phyloP scores from a whole-genome alignment of 2,888 invertebrate genomes.

The Saturnia pavonia region DNA sequence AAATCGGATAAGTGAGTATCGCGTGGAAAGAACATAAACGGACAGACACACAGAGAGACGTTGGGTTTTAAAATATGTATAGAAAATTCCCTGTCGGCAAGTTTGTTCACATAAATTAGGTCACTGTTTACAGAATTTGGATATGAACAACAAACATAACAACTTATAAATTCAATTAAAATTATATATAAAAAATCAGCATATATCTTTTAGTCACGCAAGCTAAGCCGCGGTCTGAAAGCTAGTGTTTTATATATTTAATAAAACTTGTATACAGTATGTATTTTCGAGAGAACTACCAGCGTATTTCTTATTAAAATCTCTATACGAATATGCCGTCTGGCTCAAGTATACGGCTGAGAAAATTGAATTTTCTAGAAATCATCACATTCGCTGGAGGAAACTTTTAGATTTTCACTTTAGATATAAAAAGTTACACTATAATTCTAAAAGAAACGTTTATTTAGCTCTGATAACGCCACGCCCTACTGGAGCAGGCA shows the following conservation, averaged over 20 bases:
- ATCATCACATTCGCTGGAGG: background rate
- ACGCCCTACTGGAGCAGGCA: background rate
- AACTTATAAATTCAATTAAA: too few species aligned
- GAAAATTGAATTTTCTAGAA: slow-evolving; percentile 13
- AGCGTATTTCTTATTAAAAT: background rate
- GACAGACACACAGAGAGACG: too few species aligned
- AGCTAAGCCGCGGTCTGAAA: too few species aligned
- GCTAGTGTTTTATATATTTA: background rate
- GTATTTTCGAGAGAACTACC: background rate
- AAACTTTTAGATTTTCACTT: slow-evolving; percentile 9
- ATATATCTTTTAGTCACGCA: too few species aligned
- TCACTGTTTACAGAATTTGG: too few species aligned
- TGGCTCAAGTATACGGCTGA: background rate
- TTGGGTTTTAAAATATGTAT: too few species aligned
- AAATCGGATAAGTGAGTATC: too few species aligned
- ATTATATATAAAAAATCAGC: too few species aligned
- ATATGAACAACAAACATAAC: too few species aligned
- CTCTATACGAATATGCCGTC: background rate
- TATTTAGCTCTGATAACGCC: background rate
- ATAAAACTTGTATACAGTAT: background rate
- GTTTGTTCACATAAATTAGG: too few species aligned
- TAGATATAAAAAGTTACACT: background rate
- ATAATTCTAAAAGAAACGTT: background rate
- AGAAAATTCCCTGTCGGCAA: too few species aligned
- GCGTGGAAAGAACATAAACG: too few species aligned